Evolutionary conservation across 1,140 invertebrate species (phyloP), one percentile per base, ranked within the genome.

Genomic region (Apis mellifera): DNA sequence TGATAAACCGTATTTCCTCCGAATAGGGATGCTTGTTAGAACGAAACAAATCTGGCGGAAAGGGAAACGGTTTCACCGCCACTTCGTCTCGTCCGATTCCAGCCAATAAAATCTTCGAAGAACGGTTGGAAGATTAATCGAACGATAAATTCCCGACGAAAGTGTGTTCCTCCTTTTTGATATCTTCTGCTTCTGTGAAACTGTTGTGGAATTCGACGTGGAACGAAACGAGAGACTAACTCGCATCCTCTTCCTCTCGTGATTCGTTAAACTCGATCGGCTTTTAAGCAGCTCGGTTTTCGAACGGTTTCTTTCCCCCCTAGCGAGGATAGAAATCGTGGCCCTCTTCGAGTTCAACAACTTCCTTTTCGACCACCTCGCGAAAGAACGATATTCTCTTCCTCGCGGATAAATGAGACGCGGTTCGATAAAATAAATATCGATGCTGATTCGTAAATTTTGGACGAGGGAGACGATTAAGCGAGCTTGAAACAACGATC

Each of bases 1-100:
- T 66, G n/a, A 81, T 76, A 85, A 85, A 78, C 55, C 32, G 75
- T 60, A 42, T 64, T 12, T 13, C n/a, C 60, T 12, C 50, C 23
- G 69, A 50, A 65, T 65, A 26, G 50, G 48, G 21, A 15, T n/a
- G 15, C 19, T n/a, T 54, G 26, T 57, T 21, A 57, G 17, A 21
- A n/a, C 64, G 23, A 69, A 65, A 50, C 64, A 26, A 57, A 69
- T 69, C 75, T 78, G 19, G 9, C 19, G n/a, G 32, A 54, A 52
- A n/a, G 13, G 62, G 52, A 26, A 55, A 19, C 65, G 65, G 32
- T 66, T 68, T 55, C 32, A 0, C 23, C 2, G 32, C 65, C 17
- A 52, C 5, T 64, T 8, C 17, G 26, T 26, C 32, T 42, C 32
- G 32, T 32, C 32, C 23, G n/a, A 26, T 11, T 7, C 1, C n/a